phyloP scores from a whole-genome alignment of 1,140 invertebrate species.

The Procambarus virginalis region DNA sequence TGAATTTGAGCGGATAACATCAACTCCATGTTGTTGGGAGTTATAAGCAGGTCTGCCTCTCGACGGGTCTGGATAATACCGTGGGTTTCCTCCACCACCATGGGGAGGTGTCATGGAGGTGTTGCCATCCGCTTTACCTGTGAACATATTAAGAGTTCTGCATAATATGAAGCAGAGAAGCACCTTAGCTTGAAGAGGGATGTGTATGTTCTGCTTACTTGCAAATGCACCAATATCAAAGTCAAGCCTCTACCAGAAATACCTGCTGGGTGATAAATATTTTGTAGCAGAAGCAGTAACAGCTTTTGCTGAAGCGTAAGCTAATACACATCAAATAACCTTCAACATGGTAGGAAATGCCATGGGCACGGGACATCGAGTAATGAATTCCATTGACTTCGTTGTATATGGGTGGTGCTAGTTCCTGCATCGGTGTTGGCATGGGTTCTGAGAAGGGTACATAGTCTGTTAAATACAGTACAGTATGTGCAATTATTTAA shows the following conservation, averaged over 20 bases:
- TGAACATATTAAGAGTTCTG: constrained; percentile 36
- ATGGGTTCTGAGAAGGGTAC: background rate
- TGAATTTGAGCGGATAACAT: constrained; percentile 70
- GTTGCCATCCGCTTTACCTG: constrained; percentile 61
- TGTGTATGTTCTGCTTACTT: constrained; percentile 9
- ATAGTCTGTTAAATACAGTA: constrained; percentile 10
- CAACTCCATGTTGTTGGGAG: constrained; percentile 69
- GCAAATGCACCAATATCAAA: constrained; percentile 24
- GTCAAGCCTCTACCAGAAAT: constrained; percentile 8
- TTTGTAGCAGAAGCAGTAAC: background rate
- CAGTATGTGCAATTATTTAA: background rate
- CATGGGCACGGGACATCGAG: background rate
- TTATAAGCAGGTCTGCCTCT: constrained; percentile 61
- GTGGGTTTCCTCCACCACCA: constrained; percentile 64
- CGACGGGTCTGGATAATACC: constrained; percentile 69
- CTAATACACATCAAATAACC: constrained; percentile 14
- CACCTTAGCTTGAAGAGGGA: constrained; percentile 9
- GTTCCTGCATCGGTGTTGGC: background rate
- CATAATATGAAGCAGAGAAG: constrained; percentile 33
- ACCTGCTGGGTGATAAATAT: background rate
- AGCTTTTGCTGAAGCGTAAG: background rate
- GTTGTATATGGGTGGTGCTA: background rate
- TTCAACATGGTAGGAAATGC: background rate
- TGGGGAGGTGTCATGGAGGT: constrained; percentile 62
- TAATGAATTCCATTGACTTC: background rate